Percentiles rank a stretch among this genome's conserved stretches.
Evolutionary conservation across 1,140 invertebrate genomes (phyloP).

Genomic region (Drosophila burlai): DNA sequence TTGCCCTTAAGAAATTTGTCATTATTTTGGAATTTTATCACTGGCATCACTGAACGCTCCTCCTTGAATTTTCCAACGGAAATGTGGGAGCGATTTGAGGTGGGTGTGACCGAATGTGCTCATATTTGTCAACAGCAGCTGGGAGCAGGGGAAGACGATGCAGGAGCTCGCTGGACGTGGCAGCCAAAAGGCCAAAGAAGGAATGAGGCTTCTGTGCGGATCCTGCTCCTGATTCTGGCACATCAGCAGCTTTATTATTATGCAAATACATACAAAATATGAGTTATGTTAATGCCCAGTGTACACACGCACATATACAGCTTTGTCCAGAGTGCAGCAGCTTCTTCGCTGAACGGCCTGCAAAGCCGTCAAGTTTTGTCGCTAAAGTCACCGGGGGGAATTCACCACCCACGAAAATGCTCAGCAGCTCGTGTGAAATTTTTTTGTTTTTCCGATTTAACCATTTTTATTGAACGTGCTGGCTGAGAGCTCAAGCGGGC

Average conservation of each 20-base stretch:
- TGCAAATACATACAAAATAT: constrained; percentile 79
- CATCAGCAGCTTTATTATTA: constrained; percentile 79
- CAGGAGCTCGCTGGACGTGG: constrained; percentile 45
- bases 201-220: constrained; percentile 41
- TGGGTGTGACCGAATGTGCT: constrained; percentile 64
- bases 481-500: constrained; percentile 19
- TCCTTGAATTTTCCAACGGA: constrained; percentile 14
- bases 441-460: constrained; percentile 39
- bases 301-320: constrained; percentile 45
- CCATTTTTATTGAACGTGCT: constrained; percentile 41
- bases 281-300: constrained; percentile 76
- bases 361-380: constrained; percentile 58
- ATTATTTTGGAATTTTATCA: not conserved
- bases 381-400: not conserved
- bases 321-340: constrained; percentile 37
- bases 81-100: not conserved
- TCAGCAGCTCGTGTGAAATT: constrained; percentile 40
- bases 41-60: constrained; percentile 15
- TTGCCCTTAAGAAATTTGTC: too few relatives aligned
- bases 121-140: constrained; percentile 70
- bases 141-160: constrained; percentile 3
- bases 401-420: constrained; percentile 13
- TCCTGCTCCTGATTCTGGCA: constrained; percentile 62
- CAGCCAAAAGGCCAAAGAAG: constrained; percentile 64
- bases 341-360: constrained; percentile 43